A percentile compares a stretch with the other conserved stretches of the same genome.
Evolutionary conservation across 1,140 invertebrate genomes (phyloP).

Genomic region (Pteromalus puparum): DNA sequence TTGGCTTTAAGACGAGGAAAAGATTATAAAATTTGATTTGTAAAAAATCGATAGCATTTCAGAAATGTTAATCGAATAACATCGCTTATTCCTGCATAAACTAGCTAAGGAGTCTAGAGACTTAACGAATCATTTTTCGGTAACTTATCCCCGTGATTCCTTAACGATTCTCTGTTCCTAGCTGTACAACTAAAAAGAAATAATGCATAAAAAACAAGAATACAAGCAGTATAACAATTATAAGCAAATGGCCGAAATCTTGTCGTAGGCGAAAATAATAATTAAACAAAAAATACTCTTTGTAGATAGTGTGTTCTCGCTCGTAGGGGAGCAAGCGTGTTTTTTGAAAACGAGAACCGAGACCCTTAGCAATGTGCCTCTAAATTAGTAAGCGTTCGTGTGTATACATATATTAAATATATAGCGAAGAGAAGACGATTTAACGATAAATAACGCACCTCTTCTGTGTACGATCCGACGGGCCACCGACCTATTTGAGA

Average conservation of each 20-base stretch:
- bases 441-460: constrained; percentile 32
- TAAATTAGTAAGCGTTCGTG: constrained; percentile 73
- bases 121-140: constrained; percentile 44
- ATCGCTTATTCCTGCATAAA: background rate
- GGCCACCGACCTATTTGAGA: constrained; percentile 32
- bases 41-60: background rate
- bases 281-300: constrained; percentile 51
- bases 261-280: constrained; percentile 50
- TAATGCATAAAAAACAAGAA: constrained; percentile 27
- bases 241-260: constrained; percentile 42
- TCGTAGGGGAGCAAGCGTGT: constrained; percentile 65
- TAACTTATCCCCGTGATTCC: constrained; percentile 48
- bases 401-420: constrained; percentile 63
- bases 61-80: background rate
- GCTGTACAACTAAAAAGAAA: constrained; percentile 41
- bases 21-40: background rate
- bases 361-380: constrained; percentile 75
- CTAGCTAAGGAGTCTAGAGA: constrained; percentile 6
- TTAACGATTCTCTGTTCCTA: constrained; percentile 46
- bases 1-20: constrained; percentile 1
- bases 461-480: background rate
- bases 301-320: constrained; percentile 51
- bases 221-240: constrained; percentile 19
- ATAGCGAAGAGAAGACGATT: constrained; percentile 59
- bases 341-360: constrained; percentile 67